Evolutionary conservation across 2,888 invertebrate genomes (phyloP).

Genomic region (Drosophila acutilabella): DNA sequence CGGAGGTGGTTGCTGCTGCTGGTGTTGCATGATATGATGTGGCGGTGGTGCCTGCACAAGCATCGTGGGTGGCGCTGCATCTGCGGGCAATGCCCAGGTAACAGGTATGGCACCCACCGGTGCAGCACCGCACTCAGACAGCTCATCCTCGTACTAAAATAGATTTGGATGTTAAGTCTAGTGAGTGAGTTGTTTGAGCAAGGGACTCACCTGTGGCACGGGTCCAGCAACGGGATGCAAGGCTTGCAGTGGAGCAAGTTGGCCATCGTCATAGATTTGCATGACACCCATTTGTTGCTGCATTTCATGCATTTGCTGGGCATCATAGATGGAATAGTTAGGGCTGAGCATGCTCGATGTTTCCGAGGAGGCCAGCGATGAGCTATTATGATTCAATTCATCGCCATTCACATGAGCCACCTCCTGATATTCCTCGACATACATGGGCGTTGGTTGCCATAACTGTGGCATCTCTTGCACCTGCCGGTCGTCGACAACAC

Average conservation of each 20-base stretch:
- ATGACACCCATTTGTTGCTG: conserved; percentile 84
- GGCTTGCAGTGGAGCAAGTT: conserved; percentile 64
- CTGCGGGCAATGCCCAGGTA: conserved; percentile 65
- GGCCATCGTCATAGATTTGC: conserved; percentile 83
- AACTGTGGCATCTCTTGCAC: conserved; percentile 71
- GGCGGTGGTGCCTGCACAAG: conserved; percentile 57
- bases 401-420: conserved; percentile 69
- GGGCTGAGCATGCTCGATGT: conserved; percentile 84
- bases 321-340: conserved; percentile 82
- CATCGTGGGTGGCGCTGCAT: conserved; percentile 49
- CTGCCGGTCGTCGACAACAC: conserved; percentile 74
- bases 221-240: conserved; percentile 67
- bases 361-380: conserved; percentile 82
- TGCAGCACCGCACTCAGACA: conserved; percentile 69
- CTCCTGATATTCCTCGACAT: conserved; percentile 81
- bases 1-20: conserved; percentile 10
- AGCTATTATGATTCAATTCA: conserved; percentile 83
- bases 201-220: conserved; percentile 68
- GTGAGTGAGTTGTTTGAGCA: no score
- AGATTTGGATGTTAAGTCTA: not conserved
- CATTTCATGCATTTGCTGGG: conserved; percentile 81
- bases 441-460: conserved; percentile 82
- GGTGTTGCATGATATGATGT: conserved; percentile 68
- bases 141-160: conserved; percentile 74
- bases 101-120: conserved; percentile 59